Percentiles rank a stretch among this genome's conserved stretches.
Conservation (phyloP, 2,113 vertebrate genomes). For the Sigmodon hispidus region DNA sequence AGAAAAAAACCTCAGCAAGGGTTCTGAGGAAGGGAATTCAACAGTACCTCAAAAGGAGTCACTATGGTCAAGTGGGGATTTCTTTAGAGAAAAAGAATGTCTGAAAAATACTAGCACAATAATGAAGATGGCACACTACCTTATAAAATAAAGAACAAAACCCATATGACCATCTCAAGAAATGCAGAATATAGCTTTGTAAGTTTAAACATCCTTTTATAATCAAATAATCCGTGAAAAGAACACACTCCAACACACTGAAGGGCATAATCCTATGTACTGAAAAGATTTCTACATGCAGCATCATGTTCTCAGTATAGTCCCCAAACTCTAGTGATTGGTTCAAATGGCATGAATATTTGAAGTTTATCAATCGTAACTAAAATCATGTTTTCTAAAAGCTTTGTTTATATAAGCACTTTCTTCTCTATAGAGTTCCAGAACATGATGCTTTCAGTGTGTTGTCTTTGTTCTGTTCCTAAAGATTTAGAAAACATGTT, state of each 20-base stretch:
- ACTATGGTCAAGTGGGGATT: neutral
- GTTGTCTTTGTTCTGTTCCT: neutral
- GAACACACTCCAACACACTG: neutral
- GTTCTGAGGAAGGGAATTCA: neutral
- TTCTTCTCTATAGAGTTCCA: constrained; percentile 8
- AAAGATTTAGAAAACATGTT: neutral
- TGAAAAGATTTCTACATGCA: constrained; percentile 20
- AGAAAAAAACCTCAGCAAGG: neutral
- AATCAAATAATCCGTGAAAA: neutral
- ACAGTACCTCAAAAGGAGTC: neutral
- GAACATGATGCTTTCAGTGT: neutral
- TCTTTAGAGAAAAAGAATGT: neutral
- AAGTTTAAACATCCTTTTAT: neutral
- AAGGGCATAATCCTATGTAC: neutral
- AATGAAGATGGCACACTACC: neutral
- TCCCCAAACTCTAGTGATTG: neutral
- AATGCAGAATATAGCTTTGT: neutral
- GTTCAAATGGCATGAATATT: neutral
- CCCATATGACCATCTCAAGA: neutral
- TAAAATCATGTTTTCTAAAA: constrained; percentile 17
- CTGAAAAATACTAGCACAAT: neutral
- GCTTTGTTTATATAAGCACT: neutral
- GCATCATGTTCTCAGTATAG: neutral
- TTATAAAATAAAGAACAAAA: neutral
- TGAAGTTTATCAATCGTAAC: neutral